Conservation (phyloP, 1,140 invertebrate species). For the Drosophila tristis region DNA sequence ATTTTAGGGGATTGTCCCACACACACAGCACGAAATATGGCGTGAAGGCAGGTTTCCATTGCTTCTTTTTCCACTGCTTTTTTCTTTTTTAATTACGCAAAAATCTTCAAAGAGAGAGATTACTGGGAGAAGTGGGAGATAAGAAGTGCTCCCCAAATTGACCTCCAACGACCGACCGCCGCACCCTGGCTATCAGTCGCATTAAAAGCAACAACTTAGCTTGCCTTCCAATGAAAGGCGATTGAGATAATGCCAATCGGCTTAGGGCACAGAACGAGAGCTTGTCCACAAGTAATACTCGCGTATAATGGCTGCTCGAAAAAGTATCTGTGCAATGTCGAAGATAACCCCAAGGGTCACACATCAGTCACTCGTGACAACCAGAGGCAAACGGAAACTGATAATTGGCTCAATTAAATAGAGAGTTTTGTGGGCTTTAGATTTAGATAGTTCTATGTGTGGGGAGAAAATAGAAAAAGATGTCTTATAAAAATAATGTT, state of each 20-base stretch:
- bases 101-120: conserved; percentile 47
- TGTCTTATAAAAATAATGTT: neutral
- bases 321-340: conserved; percentile 20
- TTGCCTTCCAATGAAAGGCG: conserved; percentile 21
- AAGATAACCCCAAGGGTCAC: conserved; percentile 31
- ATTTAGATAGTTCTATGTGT: neutral
- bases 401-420: conserved; percentile 43
- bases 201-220: conserved; percentile 41
- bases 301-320: conserved; percentile 14
- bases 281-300: neutral
- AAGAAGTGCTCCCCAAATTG: conserved; percentile 37
- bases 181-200: conserved; percentile 36
- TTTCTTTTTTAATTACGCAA: conserved; percentile 71
- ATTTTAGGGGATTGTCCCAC: conserved; percentile 46
- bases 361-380: neutral
- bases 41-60: conserved; percentile 41
- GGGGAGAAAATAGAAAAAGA: neutral
- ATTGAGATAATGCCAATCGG: conserved; percentile 56
- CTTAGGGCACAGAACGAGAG: conserved; percentile 2
- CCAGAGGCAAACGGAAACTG: conserved; percentile 21
- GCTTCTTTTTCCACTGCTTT: conserved; percentile 4
- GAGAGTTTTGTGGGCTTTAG: conserved; percentile 19
- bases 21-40: conserved; percentile 54
- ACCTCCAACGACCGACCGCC: conserved; percentile 31
- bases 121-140: conserved; percentile 32